Conservation (phyloP, 1,140 invertebrate genomes). For the Alviniconcha marisindica region DNA sequence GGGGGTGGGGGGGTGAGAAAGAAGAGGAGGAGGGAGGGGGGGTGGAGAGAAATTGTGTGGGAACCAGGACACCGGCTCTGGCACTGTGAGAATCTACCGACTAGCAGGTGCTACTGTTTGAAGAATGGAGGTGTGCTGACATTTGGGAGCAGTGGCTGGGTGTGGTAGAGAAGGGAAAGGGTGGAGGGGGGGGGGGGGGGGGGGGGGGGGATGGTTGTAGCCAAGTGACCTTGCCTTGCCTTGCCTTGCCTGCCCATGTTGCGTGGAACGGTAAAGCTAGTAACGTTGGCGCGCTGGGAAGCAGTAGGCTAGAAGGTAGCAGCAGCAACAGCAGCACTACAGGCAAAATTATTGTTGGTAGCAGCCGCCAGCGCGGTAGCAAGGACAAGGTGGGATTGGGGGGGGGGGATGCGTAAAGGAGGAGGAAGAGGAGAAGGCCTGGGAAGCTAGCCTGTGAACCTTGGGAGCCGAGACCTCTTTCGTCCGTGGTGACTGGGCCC, state of each 20-base stretch:
- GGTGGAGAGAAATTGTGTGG: background rate
- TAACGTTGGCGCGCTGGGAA: too few relatives aligned
- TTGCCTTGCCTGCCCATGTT: too few relatives aligned
- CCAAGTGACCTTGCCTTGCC: background rate
- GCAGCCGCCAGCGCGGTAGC: too few relatives aligned
- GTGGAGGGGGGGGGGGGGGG: background rate
- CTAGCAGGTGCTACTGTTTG: slow-evolving; percentile 23
- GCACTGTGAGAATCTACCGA: slow-evolving; percentile 12
- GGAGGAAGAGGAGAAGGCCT: background rate
- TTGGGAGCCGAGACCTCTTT: too few relatives aligned
- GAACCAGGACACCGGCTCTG: background rate
- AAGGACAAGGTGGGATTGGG: background rate
- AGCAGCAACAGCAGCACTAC: too few relatives aligned
- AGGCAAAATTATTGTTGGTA: too few relatives aligned
- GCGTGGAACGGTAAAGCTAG: too few relatives aligned
- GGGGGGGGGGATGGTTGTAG: background rate
- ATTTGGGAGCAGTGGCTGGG: too few relatives aligned
- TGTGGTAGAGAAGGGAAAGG: background rate
- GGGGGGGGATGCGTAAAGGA: background rate
- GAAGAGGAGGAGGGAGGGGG: background rate
- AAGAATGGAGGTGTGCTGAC: slow-evolving; percentile 16
- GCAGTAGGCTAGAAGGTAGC: too few relatives aligned
- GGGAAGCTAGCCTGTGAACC: too few relatives aligned
- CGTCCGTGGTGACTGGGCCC: too few relatives aligned
- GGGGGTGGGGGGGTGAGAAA: background rate